A percentile compares a stretch with the other conserved stretches of the same genome.
Evolutionary conservation across 2,113 vertebrate species (phyloP).

Genomic region (Hyperopisus bebe): DNA sequence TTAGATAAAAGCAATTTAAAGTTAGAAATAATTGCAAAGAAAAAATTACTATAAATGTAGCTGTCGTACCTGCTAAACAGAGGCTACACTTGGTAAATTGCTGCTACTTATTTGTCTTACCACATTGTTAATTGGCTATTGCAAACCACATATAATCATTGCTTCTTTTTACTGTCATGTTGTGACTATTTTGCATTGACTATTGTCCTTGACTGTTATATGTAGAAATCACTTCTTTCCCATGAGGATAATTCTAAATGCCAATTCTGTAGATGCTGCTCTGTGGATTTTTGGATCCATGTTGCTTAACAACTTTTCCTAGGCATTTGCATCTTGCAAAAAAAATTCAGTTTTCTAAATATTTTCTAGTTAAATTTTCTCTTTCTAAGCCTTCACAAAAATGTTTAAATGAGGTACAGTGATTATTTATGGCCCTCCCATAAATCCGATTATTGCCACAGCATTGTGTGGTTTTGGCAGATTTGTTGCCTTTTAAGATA

Average conservation of each 20-base stretch:
- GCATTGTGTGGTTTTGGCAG: constrained; percentile 54
- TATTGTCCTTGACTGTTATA: background rate
- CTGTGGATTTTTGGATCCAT: background rate
- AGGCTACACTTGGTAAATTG: background rate
- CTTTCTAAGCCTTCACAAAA: background rate
- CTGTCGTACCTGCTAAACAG: background rate
- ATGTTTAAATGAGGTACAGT: background rate
- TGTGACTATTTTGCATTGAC: background rate
- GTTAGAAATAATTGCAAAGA: background rate
- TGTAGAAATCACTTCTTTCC: background rate
- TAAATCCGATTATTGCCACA: constrained; percentile 23
- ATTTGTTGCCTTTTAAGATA: constrained; percentile 47
- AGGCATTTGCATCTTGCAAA: background rate
- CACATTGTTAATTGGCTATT: background rate
- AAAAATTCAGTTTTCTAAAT: background rate
- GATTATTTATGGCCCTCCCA: background rate
- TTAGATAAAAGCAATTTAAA: background rate
- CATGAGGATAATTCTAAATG: background rate
- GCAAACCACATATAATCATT: background rate
- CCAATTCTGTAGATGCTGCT: background rate
- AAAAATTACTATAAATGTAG: background rate
- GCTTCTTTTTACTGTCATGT: background rate
- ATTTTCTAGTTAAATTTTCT: background rate
- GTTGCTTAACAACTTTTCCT: background rate
- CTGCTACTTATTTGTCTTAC: background rate